These are phyloP conservation scores for Nothoprocta perdicaria DNA, from an alignment of 2,113 vertebrate species.

Conservation along the genomic window DNA sequence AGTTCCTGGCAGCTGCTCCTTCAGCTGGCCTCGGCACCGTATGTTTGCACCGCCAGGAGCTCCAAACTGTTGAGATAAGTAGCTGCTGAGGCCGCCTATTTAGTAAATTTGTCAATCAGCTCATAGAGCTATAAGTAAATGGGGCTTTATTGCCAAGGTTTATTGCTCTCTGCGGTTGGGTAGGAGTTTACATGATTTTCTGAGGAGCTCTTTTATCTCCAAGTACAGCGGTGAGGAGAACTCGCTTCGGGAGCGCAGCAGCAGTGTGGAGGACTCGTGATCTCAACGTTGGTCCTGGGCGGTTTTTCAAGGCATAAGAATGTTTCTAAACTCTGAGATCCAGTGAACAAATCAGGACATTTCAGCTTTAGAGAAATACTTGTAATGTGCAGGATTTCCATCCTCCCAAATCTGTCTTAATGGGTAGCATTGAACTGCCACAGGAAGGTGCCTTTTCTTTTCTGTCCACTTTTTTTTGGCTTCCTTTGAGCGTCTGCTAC, in stretches of 20 bases:
- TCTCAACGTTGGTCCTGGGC: rapidly evolving
- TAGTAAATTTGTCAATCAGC: slow-evolving; percentile 37
- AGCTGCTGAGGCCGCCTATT: slow-evolving; percentile 7
- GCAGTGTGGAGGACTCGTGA: neutral
- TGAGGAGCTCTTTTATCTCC: slow-evolving; percentile 16
- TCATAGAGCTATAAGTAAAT: neutral
- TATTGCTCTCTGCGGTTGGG: neutral
- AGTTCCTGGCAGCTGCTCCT: slow-evolving; percentile 32
- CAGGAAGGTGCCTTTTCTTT: neutral
- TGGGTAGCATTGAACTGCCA: neutral
- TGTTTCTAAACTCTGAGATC: neutral
- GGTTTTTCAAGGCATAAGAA: neutral
- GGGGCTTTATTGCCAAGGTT: neutral
- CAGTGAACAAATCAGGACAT: neutral
- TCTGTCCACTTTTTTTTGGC: neutral
- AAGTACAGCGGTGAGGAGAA: neutral
- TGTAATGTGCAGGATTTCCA: neutral
- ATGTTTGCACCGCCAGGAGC: neutral
- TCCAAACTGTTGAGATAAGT: slow-evolving; percentile 51
- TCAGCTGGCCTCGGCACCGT: slow-evolving; percentile 16
- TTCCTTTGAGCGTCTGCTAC: neutral
- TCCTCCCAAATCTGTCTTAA: neutral
- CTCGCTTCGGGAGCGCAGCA: neutral
- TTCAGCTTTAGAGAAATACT: neutral
- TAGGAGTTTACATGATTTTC: slow-evolving; percentile 18